These are phyloP conservation scores for Lagenorhynchus albirostris DNA, from an alignment of 2,113 vertebrate species.

Conservation along the genomic window DNA sequence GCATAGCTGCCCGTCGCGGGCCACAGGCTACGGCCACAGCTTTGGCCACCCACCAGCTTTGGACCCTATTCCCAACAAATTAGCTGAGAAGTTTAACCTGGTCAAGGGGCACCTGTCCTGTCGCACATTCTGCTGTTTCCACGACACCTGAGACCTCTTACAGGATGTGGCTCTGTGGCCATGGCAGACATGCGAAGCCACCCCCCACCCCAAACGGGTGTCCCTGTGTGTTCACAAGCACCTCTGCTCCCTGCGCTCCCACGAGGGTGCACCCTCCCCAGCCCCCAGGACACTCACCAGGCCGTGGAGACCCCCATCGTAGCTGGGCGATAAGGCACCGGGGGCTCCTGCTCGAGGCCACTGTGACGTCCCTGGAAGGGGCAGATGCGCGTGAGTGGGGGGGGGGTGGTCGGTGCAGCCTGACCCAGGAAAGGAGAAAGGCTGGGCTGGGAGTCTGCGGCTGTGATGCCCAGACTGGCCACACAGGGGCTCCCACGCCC, in stretches of 20 bases:
- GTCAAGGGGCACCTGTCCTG: not conserved
- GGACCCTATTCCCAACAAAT: not conserved
- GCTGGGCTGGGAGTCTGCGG: no score
- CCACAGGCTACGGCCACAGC: no score
- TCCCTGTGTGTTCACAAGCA: not conserved
- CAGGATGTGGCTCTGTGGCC: not conserved
- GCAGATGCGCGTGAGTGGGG: accelerated
- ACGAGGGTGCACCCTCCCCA: accelerated
- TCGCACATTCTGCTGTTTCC: not conserved
- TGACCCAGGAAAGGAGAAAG: not conserved
- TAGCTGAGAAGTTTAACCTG: not conserved
- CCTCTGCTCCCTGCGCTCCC: not conserved
- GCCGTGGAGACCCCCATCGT: constrained; percentile 92
- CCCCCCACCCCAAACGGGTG: not conserved
- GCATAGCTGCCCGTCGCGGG: no score
- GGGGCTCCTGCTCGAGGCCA: constrained; percentile 93
- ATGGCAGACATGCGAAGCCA: not conserved
- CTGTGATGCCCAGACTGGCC: not conserved
- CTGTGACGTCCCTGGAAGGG: constrained; percentile 88
- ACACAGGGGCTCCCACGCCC: accelerated
- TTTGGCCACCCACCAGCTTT: not conserved
- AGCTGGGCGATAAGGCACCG: constrained; percentile 93
- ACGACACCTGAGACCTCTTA: accelerated
- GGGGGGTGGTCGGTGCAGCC: accelerated
- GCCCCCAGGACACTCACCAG: constrained; percentile 86